Percentiles rank a stretch among this genome's conserved stretches.
Evolutionary conservation across 2,888 invertebrate genomes (phyloP).

Genomic region (Disparrhopalites patrizii): DNA sequence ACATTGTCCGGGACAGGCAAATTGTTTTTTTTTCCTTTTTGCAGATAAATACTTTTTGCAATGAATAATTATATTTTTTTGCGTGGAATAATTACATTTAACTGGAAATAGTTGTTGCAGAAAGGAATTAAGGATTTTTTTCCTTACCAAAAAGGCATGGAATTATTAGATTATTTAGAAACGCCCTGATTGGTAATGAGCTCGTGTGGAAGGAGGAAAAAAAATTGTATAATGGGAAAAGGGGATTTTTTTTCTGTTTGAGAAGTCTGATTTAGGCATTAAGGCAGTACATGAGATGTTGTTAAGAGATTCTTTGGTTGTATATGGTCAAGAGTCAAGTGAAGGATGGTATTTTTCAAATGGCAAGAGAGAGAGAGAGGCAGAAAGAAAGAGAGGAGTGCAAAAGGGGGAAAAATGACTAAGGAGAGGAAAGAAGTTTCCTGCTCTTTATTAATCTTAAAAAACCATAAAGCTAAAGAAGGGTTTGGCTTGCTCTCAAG

Average conservation of each 20-base stretch:
- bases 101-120: not conserved
- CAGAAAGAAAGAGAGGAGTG: conserved; percentile 4
- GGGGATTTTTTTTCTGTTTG: too few relatives aligned
- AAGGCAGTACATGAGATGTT: conserved; percentile 1
- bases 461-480: too few relatives aligned
- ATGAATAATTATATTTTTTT: not conserved
- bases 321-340: conserved; percentile 10
- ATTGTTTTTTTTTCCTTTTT: too few relatives aligned
- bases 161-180: not conserved
- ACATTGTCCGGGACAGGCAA: too few relatives aligned
- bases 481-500: not conserved
- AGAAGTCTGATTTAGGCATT: conserved; percentile 10
- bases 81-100: not conserved
- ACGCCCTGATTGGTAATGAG: conserved; percentile 13
- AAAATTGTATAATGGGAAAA: conserved; percentile 2
- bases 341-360: not conserved
- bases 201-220: not conserved
- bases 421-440: too few relatives aligned
- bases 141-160: conserved; percentile 9
- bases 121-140: not conserved
- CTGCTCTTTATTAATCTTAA: too few relatives aligned
- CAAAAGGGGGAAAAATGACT: not conserved
- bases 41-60: not conserved
- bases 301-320: not conserved
- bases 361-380: not conserved